Conservation (phyloP, 2,113 vertebrate species). For the Neopipo cinnamomea region DNA sequence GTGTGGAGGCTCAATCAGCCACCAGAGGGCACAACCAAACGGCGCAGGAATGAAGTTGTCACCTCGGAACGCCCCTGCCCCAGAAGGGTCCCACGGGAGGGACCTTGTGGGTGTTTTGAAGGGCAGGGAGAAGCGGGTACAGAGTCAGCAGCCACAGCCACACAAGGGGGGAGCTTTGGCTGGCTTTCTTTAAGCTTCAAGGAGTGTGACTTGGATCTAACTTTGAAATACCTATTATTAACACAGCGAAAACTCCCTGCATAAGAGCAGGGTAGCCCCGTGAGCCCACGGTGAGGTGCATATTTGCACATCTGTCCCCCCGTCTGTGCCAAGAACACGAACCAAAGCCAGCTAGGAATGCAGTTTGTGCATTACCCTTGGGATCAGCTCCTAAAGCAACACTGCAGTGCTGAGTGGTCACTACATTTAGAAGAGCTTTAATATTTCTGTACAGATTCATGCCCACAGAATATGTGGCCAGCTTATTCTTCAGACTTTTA, state of each 20-base stretch:
- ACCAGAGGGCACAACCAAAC: conserved; percentile 55
- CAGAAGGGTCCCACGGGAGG: background rate
- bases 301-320: background rate
- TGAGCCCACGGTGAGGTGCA: background rate
- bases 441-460: too few species aligned
- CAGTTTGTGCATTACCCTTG: background rate
- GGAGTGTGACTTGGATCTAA: background rate
- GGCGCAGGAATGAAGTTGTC: background rate
- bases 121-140: background rate
- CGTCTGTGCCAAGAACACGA: background rate
- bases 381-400: background rate
- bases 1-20: background rate
- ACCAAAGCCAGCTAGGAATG: background rate
- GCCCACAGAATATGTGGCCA: too few species aligned
- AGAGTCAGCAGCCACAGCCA: background rate
- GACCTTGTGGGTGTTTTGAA: background rate
- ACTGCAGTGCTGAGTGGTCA: background rate
- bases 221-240: background rate
- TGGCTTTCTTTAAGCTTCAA: background rate
- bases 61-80: rapidly evolving
- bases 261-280: background rate
- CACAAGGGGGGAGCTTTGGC: background rate
- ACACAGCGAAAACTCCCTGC: background rate
- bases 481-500: too few species aligned
- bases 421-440: background rate